Conservation (phyloP, 2,113 vertebrate genomes). For the Toxotes jaculatrix region DNA sequence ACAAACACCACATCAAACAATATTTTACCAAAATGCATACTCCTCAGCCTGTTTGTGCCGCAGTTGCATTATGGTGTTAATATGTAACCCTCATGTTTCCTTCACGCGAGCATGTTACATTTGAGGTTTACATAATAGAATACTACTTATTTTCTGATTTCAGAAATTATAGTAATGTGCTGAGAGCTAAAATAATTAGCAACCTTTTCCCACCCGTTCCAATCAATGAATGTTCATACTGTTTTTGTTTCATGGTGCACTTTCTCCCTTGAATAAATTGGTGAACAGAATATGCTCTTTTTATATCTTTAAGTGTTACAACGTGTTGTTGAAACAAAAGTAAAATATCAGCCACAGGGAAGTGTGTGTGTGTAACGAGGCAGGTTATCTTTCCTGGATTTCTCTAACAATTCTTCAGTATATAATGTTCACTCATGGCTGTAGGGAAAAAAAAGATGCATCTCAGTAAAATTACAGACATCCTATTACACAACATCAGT, state of each 20-base stretch:
- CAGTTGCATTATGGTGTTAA: slow-evolving; percentile 63
- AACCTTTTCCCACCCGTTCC: slow-evolving; percentile 45
- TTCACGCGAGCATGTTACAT: slow-evolving; percentile 50
- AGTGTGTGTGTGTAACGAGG: not conserved
- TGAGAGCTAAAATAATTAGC: slow-evolving; percentile 69
- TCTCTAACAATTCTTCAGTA: not conserved
- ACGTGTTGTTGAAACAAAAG: not conserved
- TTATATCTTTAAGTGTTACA: not conserved
- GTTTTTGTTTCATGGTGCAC: slow-evolving; percentile 65
- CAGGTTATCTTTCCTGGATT: not conserved
- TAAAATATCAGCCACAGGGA: not conserved
- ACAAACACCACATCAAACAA: slow-evolving; percentile 35
- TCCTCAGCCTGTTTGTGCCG: slow-evolving; percentile 60
- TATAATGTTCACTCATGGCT: not conserved
- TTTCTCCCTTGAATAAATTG: slow-evolving; percentile 73
- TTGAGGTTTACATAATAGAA: slow-evolving; percentile 59
- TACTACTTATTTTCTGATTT: slow-evolving; percentile 76
- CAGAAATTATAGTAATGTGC: slow-evolving; percentile 57
- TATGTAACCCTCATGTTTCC: slow-evolving; percentile 52
- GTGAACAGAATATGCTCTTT: slow-evolving; percentile 27
- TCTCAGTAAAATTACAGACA: slow-evolving; percentile 14
- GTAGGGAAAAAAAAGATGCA: not conserved
- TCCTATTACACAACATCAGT: slow-evolving; percentile 36
- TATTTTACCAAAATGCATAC: slow-evolving; percentile 17
- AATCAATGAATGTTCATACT: slow-evolving; percentile 67